Percentiles rank a stretch among this genome's conserved stretches.
These are phyloP conservation scores for Theropithecus gelada DNA, from an alignment of 2,113 vertebrate species.

Conservation along the genomic window DNA sequence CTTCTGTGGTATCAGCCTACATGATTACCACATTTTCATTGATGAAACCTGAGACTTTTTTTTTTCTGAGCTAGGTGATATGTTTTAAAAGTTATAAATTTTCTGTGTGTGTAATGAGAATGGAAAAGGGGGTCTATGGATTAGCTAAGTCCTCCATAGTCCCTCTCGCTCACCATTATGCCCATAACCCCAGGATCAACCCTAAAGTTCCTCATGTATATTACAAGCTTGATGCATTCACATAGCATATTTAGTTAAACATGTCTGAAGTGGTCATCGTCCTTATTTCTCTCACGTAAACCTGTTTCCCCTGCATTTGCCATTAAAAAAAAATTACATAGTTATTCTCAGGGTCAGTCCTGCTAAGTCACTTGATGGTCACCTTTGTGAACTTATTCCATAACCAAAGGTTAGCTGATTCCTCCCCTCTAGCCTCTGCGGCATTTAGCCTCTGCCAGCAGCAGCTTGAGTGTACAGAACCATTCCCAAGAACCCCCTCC, in stretches of 20 bases:
- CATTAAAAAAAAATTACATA: neutral
- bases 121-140: neutral
- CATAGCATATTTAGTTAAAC: neutral
- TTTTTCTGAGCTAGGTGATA: neutral
- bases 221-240: neutral
- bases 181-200: neutral
- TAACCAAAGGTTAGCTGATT: neutral
- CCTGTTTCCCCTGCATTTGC: neutral
- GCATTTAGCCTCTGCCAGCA: neutral
- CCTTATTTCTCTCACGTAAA: neutral
- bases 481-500: rapidly evolving
- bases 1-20: neutral
- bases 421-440: neutral
- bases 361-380: neutral
- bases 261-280: neutral
- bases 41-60: neutral
- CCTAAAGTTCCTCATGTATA: neutral
- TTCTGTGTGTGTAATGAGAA: neutral
- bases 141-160: neutral
- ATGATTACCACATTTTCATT: neutral
- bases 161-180: neutral
- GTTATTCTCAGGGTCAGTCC: neutral
- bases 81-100: neutral
- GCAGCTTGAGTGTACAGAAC: rapidly evolving
- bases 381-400: neutral